phyloP scores from a whole-genome alignment of 1,140 invertebrate species.

The Ylistrum balloti region DNA sequence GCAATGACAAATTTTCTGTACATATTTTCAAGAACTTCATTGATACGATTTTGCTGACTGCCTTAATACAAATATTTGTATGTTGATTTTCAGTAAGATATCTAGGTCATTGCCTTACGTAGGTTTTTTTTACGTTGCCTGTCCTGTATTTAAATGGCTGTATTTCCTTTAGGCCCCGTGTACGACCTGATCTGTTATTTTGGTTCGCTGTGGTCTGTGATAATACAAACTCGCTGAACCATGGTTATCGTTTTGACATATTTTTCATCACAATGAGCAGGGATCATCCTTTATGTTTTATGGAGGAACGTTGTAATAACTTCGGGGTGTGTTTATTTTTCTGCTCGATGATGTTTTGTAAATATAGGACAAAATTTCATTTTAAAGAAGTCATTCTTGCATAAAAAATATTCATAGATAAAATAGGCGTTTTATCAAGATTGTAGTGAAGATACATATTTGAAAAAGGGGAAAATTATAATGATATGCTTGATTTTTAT shows the following conservation, averaged over 20 bases:
- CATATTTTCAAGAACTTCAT: neutral
- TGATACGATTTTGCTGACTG: neutral
- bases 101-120: neutral
- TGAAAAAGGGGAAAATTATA: neutral
- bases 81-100: neutral
- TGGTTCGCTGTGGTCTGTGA: neutral
- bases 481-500: neutral
- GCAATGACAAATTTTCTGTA: neutral
- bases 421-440: neutral
- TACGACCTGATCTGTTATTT: neutral
- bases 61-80: neutral
- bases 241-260: conserved; percentile 27
- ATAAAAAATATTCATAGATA: conserved; percentile 40
- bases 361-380: neutral
- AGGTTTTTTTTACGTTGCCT: neutral
- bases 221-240: neutral
- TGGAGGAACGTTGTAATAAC: neutral
- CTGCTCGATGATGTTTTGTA: neutral
- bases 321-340: neutral
- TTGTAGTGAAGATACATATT: neutral
- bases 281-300: conserved; percentile 11
- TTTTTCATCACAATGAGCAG: neutral
- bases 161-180: neutral
- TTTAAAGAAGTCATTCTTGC: neutral
- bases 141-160: conserved; percentile 3